phyloP scores from a whole-genome alignment of 2,113 vertebrate genomes.

The Fulica atra region DNA sequence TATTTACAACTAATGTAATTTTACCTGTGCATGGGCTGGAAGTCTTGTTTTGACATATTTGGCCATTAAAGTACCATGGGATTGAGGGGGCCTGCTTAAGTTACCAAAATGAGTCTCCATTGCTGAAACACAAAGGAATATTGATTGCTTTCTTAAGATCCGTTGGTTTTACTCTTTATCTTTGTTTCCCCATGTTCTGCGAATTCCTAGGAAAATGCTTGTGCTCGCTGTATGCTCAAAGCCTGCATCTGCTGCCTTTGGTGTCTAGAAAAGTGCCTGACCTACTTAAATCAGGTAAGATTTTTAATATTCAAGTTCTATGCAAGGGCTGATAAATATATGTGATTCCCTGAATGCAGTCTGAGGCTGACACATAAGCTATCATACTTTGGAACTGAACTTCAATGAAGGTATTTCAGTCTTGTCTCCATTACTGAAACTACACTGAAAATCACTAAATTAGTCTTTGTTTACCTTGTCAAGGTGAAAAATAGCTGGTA shows the following conservation, averaged over 20 bases:
- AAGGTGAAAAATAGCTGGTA: neutral
- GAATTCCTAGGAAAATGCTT: conserved; percentile 88
- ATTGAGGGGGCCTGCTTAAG: neutral
- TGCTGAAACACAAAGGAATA: neutral
- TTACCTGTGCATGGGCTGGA: neutral
- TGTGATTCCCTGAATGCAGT: neutral
- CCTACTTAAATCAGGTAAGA: conserved; percentile 96
- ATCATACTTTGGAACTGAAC: neutral
- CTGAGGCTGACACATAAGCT: neutral
- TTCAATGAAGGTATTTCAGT: neutral
- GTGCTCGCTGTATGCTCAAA: conserved; percentile 93
- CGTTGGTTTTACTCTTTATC: neutral
- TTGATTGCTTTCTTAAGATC: neutral
- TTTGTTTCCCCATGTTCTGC: neutral
- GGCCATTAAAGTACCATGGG: neutral
- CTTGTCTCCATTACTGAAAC: conserved; percentile 12
- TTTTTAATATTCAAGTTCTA: conserved; percentile 13
- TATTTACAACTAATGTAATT: neutral
- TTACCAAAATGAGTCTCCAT: neutral
- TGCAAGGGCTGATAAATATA: neutral
- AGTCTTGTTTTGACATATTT: neutral
- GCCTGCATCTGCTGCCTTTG: conserved; percentile 98
- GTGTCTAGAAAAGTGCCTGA: conserved; percentile 99
- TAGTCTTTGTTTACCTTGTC: neutral
- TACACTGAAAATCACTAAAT: neutral